Conservation (phyloP, 2,113 vertebrate species). For the Herpailurus yagouaroundi region DNA sequence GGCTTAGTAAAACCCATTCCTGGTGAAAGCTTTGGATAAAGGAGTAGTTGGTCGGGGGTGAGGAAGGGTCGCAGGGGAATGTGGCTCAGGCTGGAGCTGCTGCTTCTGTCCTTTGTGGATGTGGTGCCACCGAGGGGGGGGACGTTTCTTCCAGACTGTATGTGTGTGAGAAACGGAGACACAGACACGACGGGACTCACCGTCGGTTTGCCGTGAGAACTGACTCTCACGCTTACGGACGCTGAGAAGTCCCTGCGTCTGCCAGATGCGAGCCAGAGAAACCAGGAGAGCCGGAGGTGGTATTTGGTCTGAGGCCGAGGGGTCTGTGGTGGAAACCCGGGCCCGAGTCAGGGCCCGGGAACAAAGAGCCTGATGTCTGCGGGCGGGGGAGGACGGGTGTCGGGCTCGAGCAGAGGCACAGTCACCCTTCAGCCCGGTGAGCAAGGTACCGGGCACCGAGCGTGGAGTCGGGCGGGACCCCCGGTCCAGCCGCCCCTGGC, state of each 20-base stretch:
- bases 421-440: not conserved
- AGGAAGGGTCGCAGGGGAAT: not conserved
- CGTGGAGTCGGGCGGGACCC: not conserved
- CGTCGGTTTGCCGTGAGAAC: not conserved
- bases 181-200: not conserved
- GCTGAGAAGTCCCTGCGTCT: not conserved
- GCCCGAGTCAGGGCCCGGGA: not conserved
- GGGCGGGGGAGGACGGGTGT: not conserved
- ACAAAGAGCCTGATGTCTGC: not conserved
- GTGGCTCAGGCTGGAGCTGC: not conserved
- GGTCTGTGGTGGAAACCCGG: rapidly evolving
- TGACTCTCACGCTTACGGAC: not conserved
- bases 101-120: not conserved
- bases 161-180: too few species aligned
- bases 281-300: not conserved
- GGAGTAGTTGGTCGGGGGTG: not conserved
- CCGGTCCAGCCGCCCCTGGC: not conserved
- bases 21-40: not conserved
- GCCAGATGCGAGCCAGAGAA: not conserved
- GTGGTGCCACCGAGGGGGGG: not conserved
- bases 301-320: not conserved
- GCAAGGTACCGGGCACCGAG: rapidly evolving
- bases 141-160: not conserved
- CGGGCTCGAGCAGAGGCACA: not conserved
- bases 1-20: not conserved